Conservation (phyloP, 2,888 invertebrate species). For the Caenorhabditis zanzibari region DNA sequence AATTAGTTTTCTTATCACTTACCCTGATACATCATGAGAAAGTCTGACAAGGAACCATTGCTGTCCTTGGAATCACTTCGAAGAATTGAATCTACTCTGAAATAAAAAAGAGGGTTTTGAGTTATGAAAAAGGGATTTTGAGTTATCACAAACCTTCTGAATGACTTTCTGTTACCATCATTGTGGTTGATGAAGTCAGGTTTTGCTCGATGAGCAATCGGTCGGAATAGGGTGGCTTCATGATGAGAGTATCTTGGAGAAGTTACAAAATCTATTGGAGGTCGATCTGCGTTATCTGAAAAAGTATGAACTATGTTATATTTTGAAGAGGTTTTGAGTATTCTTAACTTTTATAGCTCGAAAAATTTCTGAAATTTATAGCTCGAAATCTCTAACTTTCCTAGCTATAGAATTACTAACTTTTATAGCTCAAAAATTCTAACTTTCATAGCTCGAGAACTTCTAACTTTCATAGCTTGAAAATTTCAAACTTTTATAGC, state of each 20-base stretch:
- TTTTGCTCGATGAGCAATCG: slow-evolving; percentile 60
- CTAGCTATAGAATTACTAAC: no score
- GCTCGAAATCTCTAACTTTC: no score
- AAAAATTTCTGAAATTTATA: no score
- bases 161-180: slow-evolving; percentile 54
- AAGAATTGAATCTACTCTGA: slow-evolving; percentile 55
- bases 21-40: slow-evolving; percentile 65
- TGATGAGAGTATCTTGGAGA: slow-evolving; percentile 57
- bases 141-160: no score
- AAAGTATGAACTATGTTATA: no score
- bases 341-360: no score
- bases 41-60: slow-evolving; percentile 64
- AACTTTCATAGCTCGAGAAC: no score
- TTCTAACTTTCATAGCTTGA: no score
- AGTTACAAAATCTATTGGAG: slow-evolving; percentile 63
- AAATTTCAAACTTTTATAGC: background rate
- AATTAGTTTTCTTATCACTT: slow-evolving; percentile 2
- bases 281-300: slow-evolving; percentile 61
- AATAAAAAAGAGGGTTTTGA: background rate
- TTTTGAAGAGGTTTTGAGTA: no score
- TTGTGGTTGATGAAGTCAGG: slow-evolving; percentile 62
- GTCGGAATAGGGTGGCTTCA: slow-evolving; percentile 53
- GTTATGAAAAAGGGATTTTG: background rate
- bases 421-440: no score
- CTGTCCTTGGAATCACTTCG: slow-evolving; percentile 61